Evolutionary conservation across 2,888 invertebrate genomes (phyloP).

Genomic region (Cheilosia vulpina): DNA sequence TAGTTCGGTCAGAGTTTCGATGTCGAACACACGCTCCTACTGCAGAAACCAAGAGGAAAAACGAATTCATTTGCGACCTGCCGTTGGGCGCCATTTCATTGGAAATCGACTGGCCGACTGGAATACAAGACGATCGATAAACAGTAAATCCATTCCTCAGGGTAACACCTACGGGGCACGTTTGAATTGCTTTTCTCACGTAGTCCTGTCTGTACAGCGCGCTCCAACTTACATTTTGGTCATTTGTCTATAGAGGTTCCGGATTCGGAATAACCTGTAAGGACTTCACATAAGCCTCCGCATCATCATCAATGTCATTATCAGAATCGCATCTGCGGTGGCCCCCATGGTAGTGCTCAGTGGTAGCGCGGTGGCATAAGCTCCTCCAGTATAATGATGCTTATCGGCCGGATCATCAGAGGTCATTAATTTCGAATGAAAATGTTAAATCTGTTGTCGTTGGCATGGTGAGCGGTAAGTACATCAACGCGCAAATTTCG

Average conservation of each 20-base stretch:
- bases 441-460: conserved; percentile 61
- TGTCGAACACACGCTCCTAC: conserved; percentile 40
- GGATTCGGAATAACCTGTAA: conserved; percentile 49
- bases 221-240: neutral
- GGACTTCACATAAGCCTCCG: conserved; percentile 33
- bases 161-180: conserved; percentile 19
- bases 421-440: conserved; percentile 72
- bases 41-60: neutral
- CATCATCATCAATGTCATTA: conserved; percentile 41
- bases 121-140: conserved; percentile 38
- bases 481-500: conserved; percentile 65
- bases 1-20: conserved; percentile 40
- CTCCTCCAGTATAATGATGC: conserved; percentile 15
- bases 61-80: conserved; percentile 17
- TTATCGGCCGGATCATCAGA: conserved; percentile 59
- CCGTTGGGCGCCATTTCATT: conserved; percentile 37
- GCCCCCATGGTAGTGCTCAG: neutral
- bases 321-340: conserved; percentile 1
- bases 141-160: conserved; percentile 32
- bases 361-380: conserved; percentile 9
- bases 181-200: neutral
- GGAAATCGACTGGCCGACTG: conserved; percentile 12
- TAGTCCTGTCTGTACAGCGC: neutral
- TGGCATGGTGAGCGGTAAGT: neutral
- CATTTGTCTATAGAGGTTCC: neutral